Conservation (phyloP, 92 coral and sea anemone species). For the Phenganax stokvisi region DNA sequence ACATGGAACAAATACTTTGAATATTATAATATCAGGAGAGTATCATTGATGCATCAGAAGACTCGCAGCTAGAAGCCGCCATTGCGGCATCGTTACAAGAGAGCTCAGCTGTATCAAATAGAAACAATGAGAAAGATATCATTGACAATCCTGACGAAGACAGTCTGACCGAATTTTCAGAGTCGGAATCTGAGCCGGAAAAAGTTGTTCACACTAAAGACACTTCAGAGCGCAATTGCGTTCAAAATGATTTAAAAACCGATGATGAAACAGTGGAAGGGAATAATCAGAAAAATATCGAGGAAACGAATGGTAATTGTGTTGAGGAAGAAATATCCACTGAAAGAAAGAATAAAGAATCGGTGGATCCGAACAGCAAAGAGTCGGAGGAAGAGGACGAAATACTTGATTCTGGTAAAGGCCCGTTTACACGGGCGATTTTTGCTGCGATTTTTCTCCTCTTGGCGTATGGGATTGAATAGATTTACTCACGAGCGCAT, state of each 20-base stretch:
- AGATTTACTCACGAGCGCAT: not conserved
- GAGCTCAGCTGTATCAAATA: conserved; percentile 18
- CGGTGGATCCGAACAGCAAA: not conserved
- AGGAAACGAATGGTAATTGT: not conserved
- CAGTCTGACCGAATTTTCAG: conserved; percentile 69
- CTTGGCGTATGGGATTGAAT: too few relatives aligned
- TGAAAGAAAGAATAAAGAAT: conserved; percentile 22
- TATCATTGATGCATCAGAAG: conserved; percentile 95
- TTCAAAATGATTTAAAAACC: conserved; percentile 17
- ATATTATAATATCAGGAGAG: conserved; percentile 55
- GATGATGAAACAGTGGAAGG: not conserved
- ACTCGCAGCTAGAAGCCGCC: conserved; percentile 95
- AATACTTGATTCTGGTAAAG: not conserved
- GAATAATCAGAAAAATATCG: conserved; percentile 16
- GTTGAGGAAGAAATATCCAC: conserved; percentile 25
- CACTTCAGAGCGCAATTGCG: not conserved
- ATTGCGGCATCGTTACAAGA: conserved; percentile 84
- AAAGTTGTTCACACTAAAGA: not conserved
- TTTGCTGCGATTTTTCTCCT: too few relatives aligned
- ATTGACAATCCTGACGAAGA: conserved; percentile 60
- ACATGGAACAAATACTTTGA: not conserved
- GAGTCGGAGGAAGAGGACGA: not conserved
- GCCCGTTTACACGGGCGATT: too few relatives aligned
- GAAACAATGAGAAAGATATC: conserved; percentile 31
- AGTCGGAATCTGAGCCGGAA: conserved; percentile 65